Base-by-base conservation (phyloP, 2,113 vertebrate genomes). In the Chloropsis hardwickii region DNA sequence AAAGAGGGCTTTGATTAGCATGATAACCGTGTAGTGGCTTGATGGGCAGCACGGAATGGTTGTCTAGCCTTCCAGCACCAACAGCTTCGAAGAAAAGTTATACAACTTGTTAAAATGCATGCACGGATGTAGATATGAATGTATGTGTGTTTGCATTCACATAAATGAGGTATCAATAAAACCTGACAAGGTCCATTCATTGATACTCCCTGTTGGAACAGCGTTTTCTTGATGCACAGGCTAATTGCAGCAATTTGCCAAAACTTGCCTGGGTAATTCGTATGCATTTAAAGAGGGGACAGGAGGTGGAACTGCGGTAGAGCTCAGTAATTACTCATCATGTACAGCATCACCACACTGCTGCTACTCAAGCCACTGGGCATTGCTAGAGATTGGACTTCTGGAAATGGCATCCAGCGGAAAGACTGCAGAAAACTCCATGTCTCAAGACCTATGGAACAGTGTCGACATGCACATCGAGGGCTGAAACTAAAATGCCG, bases 1-100 rank as follows among this genome's bases (percentile, higher is more conserved):
- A 95, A 92, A 96, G 88, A 33, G 1, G 33, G 74, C 71, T 94
- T 96, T 93, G 95, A 96, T 96, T 95, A 97, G 93, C 90, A 96
- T 97, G 94, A 93, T 96, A 86, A 93, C 67, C 31, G 3, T 94
- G 85, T 78, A 88, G 92, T 71, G 77, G 90, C 51, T 90, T 88
- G 93, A 90, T 95, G 80, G 86, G 72, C 90, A 81, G 92, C 31
- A 14, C 61, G 82, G 72, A 92, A 74, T 48, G 58, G 81, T 94
- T 88, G 94, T 78, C 69, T 84, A 74, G 82, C 92, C 85, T 88
- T 96, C 72, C 64, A 92, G 69, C 82, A 86, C 56, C 82, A 83
- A 83, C 51, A 74, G 51, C 57, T 92, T 66, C 1, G 4, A 90
- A 44, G 82, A 62, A 78, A 88, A 86, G 76, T 90, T 94, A 33